These are phyloP conservation scores for Amphiprion percula DNA, from an alignment of 2,113 vertebrate species.

Conservation along the genomic window DNA sequence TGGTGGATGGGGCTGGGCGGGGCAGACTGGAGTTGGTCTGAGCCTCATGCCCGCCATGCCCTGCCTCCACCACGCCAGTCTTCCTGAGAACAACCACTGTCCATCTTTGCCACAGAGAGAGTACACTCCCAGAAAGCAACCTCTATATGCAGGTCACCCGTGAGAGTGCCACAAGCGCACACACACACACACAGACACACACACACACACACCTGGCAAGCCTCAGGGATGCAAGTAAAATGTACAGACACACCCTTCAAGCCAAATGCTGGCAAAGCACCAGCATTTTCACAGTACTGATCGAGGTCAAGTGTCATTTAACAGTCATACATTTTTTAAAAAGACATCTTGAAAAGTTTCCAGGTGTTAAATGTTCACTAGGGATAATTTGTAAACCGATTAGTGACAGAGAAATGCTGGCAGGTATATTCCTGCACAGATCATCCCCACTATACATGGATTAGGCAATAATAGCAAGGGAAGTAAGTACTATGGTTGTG, in stretches of 20 bases:
- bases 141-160: slow-evolving; percentile 49
- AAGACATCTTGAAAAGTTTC: slow-evolving; percentile 14
- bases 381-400: slow-evolving; percentile 44
- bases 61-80: slow-evolving; percentile 27
- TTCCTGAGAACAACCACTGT: slow-evolving; percentile 44
- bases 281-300: slow-evolving; percentile 1
- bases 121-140: slow-evolving; percentile 40
- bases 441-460: slow-evolving; percentile 50
- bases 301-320: slow-evolving; percentile 31
- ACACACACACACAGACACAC: slow-evolving; percentile 17
- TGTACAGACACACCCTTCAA: slow-evolving; percentile 13
- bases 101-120: slow-evolving; percentile 45
- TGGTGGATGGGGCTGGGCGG: slow-evolving; percentile 44
- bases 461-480: slow-evolving; percentile 52
- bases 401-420: slow-evolving; percentile 41
- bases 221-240: slow-evolving; percentile 25
- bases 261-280: slow-evolving; percentile 20
- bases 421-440: slow-evolving; percentile 53
- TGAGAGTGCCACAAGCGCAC: slow-evolving; percentile 23
- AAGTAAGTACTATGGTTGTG: slow-evolving; percentile 34
- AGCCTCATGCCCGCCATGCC: slow-evolving; percentile 21
- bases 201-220: slow-evolving; percentile 30
- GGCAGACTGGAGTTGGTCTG: slow-evolving; percentile 42
- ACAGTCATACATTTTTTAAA: background rate
- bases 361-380: slow-evolving; percentile 24